Percentiles rank a stretch among this genome's conserved stretches.
Conservation (phyloP, 2,888 invertebrate species). For the Pristionchus arcanus region DNA sequence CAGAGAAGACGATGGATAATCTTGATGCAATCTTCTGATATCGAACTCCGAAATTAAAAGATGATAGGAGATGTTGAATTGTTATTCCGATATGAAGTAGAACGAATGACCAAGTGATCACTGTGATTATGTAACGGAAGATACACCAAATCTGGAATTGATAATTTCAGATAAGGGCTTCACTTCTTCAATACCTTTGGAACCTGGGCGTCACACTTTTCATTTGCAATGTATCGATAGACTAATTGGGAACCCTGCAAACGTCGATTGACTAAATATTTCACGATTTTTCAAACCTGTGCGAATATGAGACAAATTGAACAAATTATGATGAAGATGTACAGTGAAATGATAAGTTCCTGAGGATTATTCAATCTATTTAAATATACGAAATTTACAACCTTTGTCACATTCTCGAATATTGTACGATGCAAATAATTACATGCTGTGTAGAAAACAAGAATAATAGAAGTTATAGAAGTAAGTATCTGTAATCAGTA, state of each 20-base stretch:
- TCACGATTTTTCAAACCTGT: background rate
- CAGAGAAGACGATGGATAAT: background rate
- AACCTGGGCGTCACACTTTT: conserved; percentile 14
- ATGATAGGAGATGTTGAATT: background rate
- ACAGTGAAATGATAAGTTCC: conserved; percentile 26
- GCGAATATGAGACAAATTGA: conserved; percentile 34
- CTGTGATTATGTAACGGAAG: conserved; percentile 25
- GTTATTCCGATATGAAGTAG: conserved; percentile 26
- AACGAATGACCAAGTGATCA: conserved; percentile 34
- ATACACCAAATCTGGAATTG: conserved; percentile 34
- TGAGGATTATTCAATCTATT: background rate
- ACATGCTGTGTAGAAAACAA: conserved; percentile 24
- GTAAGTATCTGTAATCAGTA: background rate
- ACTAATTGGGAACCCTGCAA: conserved; percentile 8
- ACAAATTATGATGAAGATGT: conserved; percentile 9
- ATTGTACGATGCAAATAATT: conserved; percentile 36
- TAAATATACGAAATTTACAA: background rate
- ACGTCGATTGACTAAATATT: background rate
- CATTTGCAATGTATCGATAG: background rate
- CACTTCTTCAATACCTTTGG: background rate
- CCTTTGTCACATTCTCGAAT: conserved; percentile 42
- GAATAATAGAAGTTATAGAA: background rate
- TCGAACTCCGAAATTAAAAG: conserved; percentile 1
- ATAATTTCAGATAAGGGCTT: background rate
- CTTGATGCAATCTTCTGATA: background rate